These are phyloP conservation scores for Hyperoodon ampullatus DNA, from an alignment of 2,113 vertebrate species.

Conservation along the genomic window DNA sequence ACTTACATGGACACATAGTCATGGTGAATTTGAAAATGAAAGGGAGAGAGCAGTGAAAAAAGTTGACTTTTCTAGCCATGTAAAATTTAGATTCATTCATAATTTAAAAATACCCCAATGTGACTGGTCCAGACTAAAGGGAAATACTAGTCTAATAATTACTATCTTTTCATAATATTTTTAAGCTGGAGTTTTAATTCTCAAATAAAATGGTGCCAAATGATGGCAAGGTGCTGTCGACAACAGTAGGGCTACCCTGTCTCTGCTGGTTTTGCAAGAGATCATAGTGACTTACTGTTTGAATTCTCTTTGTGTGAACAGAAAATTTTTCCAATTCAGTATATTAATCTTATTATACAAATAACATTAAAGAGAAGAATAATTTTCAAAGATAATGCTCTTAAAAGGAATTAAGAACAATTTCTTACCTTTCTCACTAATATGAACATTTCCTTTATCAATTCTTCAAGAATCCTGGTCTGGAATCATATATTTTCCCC, in stretches of 20 bases:
- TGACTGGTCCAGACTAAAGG: background rate
- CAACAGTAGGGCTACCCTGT: background rate
- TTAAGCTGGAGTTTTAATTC: background rate
- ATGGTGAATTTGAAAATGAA: background rate
- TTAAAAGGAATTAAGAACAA: background rate
- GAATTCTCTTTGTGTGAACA: background rate
- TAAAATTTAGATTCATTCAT: background rate
- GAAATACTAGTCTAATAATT: background rate
- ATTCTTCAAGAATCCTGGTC: background rate
- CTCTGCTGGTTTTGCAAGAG: background rate
- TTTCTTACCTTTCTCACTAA: background rate
- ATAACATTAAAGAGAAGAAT: background rate
- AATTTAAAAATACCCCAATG: background rate
- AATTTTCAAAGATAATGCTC: conserved; percentile 23
- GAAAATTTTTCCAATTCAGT: background rate
- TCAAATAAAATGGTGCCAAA: background rate
- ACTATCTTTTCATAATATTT: background rate
- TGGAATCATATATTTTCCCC: background rate
- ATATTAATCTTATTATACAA: conserved; percentile 9
- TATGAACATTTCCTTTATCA: background rate
- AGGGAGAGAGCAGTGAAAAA: background rate
- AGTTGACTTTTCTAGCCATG: background rate
- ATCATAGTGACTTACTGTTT: background rate
- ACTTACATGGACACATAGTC: background rate
- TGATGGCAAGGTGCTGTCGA: too few relatives aligned